phyloP scores from a whole-genome alignment of 2,888 invertebrate species.

The Yponomeuta plumbellus region DNA sequence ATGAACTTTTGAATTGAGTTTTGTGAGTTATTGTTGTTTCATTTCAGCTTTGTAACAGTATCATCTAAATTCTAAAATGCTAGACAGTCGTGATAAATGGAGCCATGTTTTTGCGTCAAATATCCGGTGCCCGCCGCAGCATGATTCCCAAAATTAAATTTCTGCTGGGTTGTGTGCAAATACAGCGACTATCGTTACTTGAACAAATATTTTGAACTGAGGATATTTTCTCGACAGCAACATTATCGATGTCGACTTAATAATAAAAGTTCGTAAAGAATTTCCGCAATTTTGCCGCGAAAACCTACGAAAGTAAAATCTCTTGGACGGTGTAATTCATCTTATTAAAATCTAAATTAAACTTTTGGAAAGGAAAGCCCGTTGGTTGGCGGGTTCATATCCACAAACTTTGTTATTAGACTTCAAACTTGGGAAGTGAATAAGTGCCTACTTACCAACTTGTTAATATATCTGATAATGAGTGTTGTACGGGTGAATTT shows the following conservation, averaged over 20 bases:
- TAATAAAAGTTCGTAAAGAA: slow-evolving; percentile 8
- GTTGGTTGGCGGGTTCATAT: slow-evolving; percentile 22
- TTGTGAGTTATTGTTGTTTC: slow-evolving; percentile 5
- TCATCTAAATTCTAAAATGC: background rate
- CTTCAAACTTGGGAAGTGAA: slow-evolving; percentile 29
- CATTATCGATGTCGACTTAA: background rate
- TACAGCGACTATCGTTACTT: background rate
- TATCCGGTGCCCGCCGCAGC: background rate
- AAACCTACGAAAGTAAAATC: slow-evolving; percentile 11
- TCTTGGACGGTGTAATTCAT: slow-evolving; percentile 15
- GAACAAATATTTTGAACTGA: slow-evolving; percentile 14
- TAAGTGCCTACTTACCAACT: slow-evolving; percentile 37
- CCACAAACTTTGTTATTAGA: slow-evolving; percentile 31
- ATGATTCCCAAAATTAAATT: slow-evolving; percentile 13
- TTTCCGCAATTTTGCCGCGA: slow-evolving; percentile 6
- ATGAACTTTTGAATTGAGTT: background rate
- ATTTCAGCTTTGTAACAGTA: slow-evolving; percentile 5
- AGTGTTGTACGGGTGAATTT: background rate
- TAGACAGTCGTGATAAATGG: slow-evolving; percentile 1
- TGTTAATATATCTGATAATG: slow-evolving; percentile 27
- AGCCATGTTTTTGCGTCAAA: slow-evolving; percentile 12
- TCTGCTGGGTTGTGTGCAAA: background rate
- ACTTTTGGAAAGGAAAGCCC: slow-evolving; percentile 1
- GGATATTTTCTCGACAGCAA: background rate
- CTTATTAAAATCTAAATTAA: slow-evolving; percentile 14